Base-by-base conservation (phyloP, 1,140 invertebrate species). In the Aradophagus sp. region DNA sequence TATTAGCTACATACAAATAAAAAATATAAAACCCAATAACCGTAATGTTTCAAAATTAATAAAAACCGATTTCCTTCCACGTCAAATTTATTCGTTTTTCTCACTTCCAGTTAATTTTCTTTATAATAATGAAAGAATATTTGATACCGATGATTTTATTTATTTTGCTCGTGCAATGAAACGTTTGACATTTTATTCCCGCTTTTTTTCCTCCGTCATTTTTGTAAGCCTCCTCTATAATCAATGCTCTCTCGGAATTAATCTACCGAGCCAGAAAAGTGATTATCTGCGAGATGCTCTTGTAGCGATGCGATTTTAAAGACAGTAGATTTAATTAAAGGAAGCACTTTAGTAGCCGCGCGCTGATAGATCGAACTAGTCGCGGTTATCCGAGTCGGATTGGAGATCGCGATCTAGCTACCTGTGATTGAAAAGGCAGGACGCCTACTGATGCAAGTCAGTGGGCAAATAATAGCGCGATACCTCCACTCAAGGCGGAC, bases 301-400 rank as follows among this genome's bases (percentile, higher is more conserved):
- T n/a, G 8, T 35, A 29, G 13, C 36, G 38, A 67, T 67, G 50
- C 63, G 63, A 67, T 59, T 67, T 59, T 59, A 67, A 59, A 67
- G 63, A 67, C 63, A 67, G 63, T 67, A 45, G 45, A 58, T 67
- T 67, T 58, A 67, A 67, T 67, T 67, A 67, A 52, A 58, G 47
- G 53, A 67, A 67, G 63, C 63, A 59, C 53, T 67, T 67, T 67
- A 67, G 63, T 67, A 67, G 53, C 39, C 19, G 31, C 53, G 31
- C 53, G 53, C 47, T 67, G 53, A 59, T 67, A 67, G 63, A 67
- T 67, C 63, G 39, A 45, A 59, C 53, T 58, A 58, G 63, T 67
- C 23, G 45, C 36, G 31, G 45, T 52, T 67, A 58, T 67, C 36
- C 44, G 52, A 17, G 53, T 32, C 1, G 39, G 17, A 59, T 53